These are phyloP conservation scores for Pogonomyrmex barbatus DNA, from an alignment of 1,140 invertebrate genomes.

Conservation along the genomic window DNA sequence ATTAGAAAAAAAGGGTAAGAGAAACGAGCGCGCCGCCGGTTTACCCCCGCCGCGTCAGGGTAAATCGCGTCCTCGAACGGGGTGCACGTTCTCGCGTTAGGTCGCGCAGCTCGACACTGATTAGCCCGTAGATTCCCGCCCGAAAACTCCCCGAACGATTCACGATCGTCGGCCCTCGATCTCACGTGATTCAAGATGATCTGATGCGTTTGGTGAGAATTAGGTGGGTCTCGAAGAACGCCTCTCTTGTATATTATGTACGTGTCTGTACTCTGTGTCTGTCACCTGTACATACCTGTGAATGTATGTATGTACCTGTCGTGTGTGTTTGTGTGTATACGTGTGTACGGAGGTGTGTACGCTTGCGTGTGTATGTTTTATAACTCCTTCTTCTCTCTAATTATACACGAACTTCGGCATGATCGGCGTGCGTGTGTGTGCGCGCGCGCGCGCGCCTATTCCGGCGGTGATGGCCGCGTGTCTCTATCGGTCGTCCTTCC, in stretches of 20 bases:
- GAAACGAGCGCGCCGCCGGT: constrained; percentile 42
- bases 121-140: constrained; percentile 71
- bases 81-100: constrained; percentile 51
- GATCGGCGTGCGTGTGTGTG: constrained; percentile 32
- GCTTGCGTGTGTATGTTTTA: constrained; percentile 12
- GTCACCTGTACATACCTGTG: constrained; percentile 35
- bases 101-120: constrained; percentile 64
- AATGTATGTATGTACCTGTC: not conserved
- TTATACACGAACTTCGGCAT: constrained; percentile 47
- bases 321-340: constrained; percentile 39
- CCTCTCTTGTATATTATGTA: constrained; percentile 65
- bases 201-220: constrained; percentile 81
- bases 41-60: not conserved
- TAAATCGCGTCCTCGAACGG: not conserved
- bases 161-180: constrained; percentile 70
- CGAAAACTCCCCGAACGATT: constrained; percentile 73
- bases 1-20: constrained; percentile 41
- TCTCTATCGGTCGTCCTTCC: constrained; percentile 37
- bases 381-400: constrained; percentile 47
- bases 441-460: constrained; percentile 53
- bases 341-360: not conserved
- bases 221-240: constrained; percentile 77
- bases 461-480: constrained; percentile 14
- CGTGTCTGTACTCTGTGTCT: not conserved
- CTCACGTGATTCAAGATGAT: constrained; percentile 78